These are phyloP conservation scores for Parnassius apollo DNA, from an alignment of 2,888 invertebrate species.

Conservation along the genomic window DNA sequence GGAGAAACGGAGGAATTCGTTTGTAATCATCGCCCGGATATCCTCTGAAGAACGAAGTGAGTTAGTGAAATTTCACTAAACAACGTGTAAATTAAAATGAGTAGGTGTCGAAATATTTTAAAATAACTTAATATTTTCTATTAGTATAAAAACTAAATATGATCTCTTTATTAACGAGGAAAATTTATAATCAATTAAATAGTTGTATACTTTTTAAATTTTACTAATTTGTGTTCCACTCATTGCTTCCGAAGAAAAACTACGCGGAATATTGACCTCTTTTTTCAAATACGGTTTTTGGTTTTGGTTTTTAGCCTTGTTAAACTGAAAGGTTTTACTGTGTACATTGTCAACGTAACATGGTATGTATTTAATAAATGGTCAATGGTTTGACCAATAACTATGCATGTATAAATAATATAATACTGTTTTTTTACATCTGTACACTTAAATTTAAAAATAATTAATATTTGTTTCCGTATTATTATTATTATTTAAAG, in stretches of 20 bases:
- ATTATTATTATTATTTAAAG: slow-evolving; percentile 2
- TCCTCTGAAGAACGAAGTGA: too few species aligned
- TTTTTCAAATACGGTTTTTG: too few species aligned
- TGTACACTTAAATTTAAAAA: slow-evolving; percentile 4
- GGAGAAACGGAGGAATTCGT: too few species aligned
- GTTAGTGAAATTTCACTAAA: slow-evolving; percentile 9
- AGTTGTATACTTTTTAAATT: slow-evolving; percentile 22
- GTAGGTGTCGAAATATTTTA: not conserved
- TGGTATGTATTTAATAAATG: too few species aligned
- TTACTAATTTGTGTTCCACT: slow-evolving; percentile 7
- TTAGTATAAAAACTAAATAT: slow-evolving; percentile 30
- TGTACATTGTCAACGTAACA: too few species aligned
- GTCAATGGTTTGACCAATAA: too few species aligned
- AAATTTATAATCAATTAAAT: not conserved
- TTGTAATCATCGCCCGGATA: too few species aligned
- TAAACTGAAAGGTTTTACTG: too few species aligned
- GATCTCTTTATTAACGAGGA: slow-evolving; percentile 34
- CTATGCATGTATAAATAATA: too few species aligned
- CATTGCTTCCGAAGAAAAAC: not conserved
- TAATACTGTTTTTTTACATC: slow-evolving; percentile 1
- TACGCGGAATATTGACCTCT: too few species aligned
- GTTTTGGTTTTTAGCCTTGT: too few species aligned
- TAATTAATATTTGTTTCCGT: slow-evolving; percentile 4
- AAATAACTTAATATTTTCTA: slow-evolving; percentile 37
- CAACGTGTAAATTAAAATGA: slow-evolving; percentile 4